Evolutionary conservation across 2,113 vertebrate species (phyloP).

Genomic region (Chunga burmeisteri): DNA sequence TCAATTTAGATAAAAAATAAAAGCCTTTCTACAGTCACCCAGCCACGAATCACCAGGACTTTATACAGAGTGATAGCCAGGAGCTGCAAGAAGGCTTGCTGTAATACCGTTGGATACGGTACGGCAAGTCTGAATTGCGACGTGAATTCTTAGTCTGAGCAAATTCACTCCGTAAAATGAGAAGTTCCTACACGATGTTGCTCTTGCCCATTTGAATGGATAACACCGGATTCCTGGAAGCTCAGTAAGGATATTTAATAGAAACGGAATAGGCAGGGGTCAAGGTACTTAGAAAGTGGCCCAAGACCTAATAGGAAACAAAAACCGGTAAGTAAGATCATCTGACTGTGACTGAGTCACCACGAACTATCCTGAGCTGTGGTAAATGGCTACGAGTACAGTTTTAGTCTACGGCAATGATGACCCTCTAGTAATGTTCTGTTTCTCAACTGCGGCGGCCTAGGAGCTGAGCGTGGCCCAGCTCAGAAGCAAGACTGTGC

Average conservation of each 20-base stretch:
- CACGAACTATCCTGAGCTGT: neutral
- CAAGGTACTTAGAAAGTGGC: neutral
- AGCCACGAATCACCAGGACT: neutral
- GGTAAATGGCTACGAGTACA: neutral
- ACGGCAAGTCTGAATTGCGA: neutral
- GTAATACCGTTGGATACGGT: neutral
- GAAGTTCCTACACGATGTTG: neutral
- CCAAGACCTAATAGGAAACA: neutral
- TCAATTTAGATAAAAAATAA: neutral
- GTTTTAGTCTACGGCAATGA: neutral
- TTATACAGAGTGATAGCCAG: neutral
- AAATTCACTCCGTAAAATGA: neutral
- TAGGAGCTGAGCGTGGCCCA: neutral
- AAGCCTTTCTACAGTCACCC: neutral
- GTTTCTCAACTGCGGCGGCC: neutral
- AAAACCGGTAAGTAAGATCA: neutral
- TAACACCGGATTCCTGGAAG: neutral
- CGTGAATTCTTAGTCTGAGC: neutral
- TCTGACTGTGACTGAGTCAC: neutral
- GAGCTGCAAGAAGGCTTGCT: neutral
- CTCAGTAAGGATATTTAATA: neutral
- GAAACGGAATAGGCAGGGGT: neutral
- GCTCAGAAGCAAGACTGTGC: neutral
- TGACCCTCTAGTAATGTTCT: neutral
- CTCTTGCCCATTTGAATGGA: neutral